Evolutionary conservation across 1,140 invertebrate genomes (phyloP), one percentile per base, ranked within the genome.

Genomic region (Nymphalis io): DNA sequence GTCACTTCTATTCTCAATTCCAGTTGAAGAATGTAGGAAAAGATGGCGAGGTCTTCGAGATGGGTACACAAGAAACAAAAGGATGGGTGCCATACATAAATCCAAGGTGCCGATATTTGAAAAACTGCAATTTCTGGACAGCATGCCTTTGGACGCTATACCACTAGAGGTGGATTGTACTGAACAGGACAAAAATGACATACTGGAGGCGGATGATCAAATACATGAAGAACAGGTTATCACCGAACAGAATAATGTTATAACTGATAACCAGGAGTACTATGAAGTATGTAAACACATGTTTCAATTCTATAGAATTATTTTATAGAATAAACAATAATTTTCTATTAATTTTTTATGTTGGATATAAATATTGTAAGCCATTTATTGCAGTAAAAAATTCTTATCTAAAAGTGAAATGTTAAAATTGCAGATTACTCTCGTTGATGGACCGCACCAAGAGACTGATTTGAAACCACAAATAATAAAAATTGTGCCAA

Each of bases 11-110:
- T 64, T 44, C 1, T 27, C 44, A 13, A 74, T 91, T 91, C 27
- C 78, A 91, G 89, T 87, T 78, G 89, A 91, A 73, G 89, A 91
- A 82, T 91, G 89, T 74, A 89, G 87, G 63, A 91, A 88, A 58
- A 80, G 87, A 16, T 91, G 89, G 89, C 68, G 84, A 57, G 87
- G 85, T n/a, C 81, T 91, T 11, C 82, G 87, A 51, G 85, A 91
- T 77, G 80, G 83, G 27, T 91, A 85, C 70, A 84, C 82, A 71
- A 83, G 86, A 57, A 83, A 79, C 62, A 89, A 88, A 60, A 75
- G 87, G 11, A 60, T 87, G 60, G 87, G 89, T 12, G 78, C 83
- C 6, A 79, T 89, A 73, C 85, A 88, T 58, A 87, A 81, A 58
- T 84, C 82, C 6, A 91, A 87, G 70, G 65, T 80, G 5, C 79